Conservation (phyloP, 2,888 invertebrate genomes). For the Incurvaria masculella region DNA sequence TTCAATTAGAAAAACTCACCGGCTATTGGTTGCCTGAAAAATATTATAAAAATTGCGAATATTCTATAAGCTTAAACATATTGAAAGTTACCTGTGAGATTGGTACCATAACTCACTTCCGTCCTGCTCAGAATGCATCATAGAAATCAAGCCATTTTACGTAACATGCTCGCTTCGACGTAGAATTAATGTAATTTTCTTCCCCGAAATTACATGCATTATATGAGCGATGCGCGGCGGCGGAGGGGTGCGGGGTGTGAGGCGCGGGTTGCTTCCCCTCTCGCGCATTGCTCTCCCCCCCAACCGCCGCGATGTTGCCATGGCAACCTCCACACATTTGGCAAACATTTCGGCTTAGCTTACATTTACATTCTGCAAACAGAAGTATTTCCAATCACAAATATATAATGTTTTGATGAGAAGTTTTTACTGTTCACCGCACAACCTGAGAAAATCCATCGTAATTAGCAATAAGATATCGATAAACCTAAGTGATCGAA, state of each 20-base stretch:
- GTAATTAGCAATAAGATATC: constrained; percentile 52
- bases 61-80: constrained; percentile 43
- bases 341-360: neutral
- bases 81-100: constrained; percentile 49
- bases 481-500: constrained; percentile 55
- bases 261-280: constrained; percentile 8
- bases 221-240: neutral
- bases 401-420: neutral
- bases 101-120: constrained; percentile 57
- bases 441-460: constrained; percentile 37
- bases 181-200: constrained; percentile 45
- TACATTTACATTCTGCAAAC: neutral
- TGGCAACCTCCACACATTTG: neutral
- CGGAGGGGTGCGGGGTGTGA: constrained; percentile 22
- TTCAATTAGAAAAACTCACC: too few species aligned
- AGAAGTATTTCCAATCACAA: neutral
- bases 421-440: neutral
- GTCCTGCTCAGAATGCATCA: constrained; percentile 56
- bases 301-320: constrained; percentile 21
- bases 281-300: constrained; percentile 16
- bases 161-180: constrained; percentile 50
- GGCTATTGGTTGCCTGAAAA: neutral
- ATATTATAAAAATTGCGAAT: neutral
- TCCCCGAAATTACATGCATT: constrained; percentile 48
- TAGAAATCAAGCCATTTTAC: constrained; percentile 57